phyloP scores from a whole-genome alignment of 2,888 invertebrate genomes.

The Zonitis immaculata region DNA sequence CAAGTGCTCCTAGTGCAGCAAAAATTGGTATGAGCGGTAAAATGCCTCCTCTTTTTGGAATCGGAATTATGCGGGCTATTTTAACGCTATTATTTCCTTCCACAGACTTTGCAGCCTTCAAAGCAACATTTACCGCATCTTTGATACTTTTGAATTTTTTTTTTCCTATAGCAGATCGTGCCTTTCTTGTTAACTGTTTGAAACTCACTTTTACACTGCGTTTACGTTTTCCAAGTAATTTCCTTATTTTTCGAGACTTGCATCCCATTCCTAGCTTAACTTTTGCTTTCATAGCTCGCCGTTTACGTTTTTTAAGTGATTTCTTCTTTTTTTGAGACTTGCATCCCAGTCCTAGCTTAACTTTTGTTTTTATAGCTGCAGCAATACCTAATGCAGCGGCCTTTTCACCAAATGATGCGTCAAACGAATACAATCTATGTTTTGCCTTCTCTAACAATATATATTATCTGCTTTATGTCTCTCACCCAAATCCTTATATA shows the following conservation, averaged over 20 bases:
- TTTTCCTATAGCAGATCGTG: conserved; percentile 2
- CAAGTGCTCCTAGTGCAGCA: conserved; percentile 39
- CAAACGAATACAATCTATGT: conserved; percentile 29
- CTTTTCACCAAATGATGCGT: conserved; percentile 37
- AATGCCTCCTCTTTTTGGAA: conserved; percentile 39
- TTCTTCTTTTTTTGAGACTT: too few species aligned
- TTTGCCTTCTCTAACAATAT: conserved; percentile 36
- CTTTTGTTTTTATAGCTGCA: conserved; percentile 35
- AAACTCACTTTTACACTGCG: not conserved
- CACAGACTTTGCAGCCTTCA: conserved; percentile 13
- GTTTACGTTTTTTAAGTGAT: too few species aligned
- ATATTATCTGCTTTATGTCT: conserved; percentile 39
- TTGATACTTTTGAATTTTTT: conserved; percentile 11
- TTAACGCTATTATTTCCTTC: conserved; percentile 8
- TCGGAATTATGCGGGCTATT: conserved; percentile 28
- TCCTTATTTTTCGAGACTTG: too few species aligned
- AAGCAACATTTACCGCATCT: conserved; percentile 21
- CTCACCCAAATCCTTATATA: conserved; percentile 18
- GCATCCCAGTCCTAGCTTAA: conserved; percentile 31
- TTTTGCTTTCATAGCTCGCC: conserved; percentile 39
- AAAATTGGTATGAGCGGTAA: conserved; percentile 38
- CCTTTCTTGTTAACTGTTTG: not conserved
- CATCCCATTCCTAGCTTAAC: conserved; percentile 31
- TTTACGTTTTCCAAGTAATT: too few species aligned
- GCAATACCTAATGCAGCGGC: conserved; percentile 33